Percentiles rank a stretch among this genome's conserved stretches.
Conservation (phyloP, 2,797 vertebrate species). For the Margarornis squamiger region DNA sequence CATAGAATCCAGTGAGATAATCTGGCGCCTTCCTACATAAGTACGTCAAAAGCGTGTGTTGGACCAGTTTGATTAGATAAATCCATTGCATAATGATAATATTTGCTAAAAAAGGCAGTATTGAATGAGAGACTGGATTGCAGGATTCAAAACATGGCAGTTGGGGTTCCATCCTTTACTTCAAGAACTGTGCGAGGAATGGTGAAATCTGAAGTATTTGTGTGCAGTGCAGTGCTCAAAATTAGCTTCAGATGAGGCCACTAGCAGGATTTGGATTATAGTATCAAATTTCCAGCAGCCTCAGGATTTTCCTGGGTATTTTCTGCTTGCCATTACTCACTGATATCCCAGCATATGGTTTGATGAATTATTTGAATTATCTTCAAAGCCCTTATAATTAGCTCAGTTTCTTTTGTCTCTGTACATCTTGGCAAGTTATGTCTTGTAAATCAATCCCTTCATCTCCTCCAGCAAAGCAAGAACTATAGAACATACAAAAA, state of each 20-base stretch:
- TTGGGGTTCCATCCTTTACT: background rate
- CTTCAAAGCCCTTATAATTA: slow-evolving; percentile 21
- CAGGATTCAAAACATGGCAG: background rate
- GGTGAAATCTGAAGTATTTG: background rate
- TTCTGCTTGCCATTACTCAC: background rate
- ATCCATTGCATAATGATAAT: background rate
- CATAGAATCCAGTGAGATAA: background rate
- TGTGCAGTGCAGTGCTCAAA: background rate
- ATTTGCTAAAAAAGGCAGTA: background rate
- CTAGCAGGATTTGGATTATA: background rate
- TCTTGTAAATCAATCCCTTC: slow-evolving; percentile 11
- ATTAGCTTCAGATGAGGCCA: background rate
- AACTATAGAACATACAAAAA: background rate
- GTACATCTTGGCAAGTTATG: background rate
- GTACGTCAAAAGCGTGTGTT: background rate
- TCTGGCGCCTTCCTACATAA: background rate
- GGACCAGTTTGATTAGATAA: background rate
- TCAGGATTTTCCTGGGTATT: background rate
- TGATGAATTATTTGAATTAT: background rate
- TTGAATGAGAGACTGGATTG: background rate
- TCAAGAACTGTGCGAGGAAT: background rate
- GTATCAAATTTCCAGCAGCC: background rate
- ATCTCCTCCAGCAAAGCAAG: background rate
- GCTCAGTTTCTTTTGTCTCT: slow-evolving; percentile 4
- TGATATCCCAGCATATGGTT: background rate